Evolutionary conservation across 1,140 invertebrate species (phyloP), one percentile per base, ranked within the genome.

Genomic region (Drosophila dunni): DNA sequence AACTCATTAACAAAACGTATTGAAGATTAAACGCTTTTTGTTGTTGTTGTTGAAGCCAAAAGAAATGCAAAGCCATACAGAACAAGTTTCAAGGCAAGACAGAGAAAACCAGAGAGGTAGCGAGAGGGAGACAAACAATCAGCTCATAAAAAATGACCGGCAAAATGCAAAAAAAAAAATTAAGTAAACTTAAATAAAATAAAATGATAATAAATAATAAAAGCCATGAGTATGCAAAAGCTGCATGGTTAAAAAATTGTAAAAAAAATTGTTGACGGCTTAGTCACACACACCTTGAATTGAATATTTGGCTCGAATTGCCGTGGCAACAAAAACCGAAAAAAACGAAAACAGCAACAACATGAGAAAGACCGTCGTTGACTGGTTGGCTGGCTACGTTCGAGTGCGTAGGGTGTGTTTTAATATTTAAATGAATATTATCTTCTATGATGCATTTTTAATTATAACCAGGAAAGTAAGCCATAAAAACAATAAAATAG

Each of bases 261-360:
- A 82, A 48, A 71, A 66, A 72, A 86, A 78, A 88, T 88, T 79
- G 44, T 79, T 86, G 62, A 66, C 57, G 62, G 68, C 83, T 86
- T 86, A 86, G 82, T 86, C 83, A 86, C 79, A 79, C 79, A 86
- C 76, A 86, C 83, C 83, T 86, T 86, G 84, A 83, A 85, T 61
- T 79, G 48, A 29, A 71, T 50, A 61, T 82, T 78, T 66, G 38
- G 51, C 57, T 62, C 11, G 42, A 63, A 78, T 86, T 88, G 73
- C 76, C 79, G 53, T 86, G 83, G 79, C 80, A 89, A 86, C 83
- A 51, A 69, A 73, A 76, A 70, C 60, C 15, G 8, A 51, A 69
- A 73, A 76, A 70, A 65, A 24, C 9, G 65, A 75, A 50, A 20
- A 33, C 24, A 77, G 63, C 60, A 77, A 62, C 29, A 77, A 60